Base-by-base conservation (phyloP, 2,888 invertebrate species). In the Scaptomyza flava region DNA sequence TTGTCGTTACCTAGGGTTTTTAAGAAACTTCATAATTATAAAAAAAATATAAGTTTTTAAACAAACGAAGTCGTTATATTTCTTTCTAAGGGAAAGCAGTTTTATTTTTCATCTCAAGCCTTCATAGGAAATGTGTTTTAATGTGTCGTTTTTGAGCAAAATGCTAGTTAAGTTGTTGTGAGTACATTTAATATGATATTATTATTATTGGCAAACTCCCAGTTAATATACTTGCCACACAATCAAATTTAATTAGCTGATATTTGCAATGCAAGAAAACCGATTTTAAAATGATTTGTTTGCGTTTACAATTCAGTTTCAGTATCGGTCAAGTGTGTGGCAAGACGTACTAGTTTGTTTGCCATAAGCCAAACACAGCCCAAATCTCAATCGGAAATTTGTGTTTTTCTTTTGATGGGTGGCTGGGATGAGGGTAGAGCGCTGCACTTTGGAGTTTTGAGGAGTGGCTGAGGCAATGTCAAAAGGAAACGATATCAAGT, bases 401-500 rank as follows among this genome's bases (percentile, higher is more conserved):
- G 36, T 36, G 45, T 11, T 34, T 17, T 34, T n/a, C 1, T 14
- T 33, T 14, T 51, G 4, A 9, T 17, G 7, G 20, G 2, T 27
- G 9, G 12, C 20, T 14, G 9, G 14, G 7, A 6, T 8, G 17
- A 14, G 7, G 8, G 6, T 6, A 30, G n/a, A 34, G 12, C 30
- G 38, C 7, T 17, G 48, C 42, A 27, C n/a, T 42, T 20, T 68
- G 17, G 23, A 36, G 51, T 27, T 12, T 41, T 30, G 41, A 46
- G 31, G 47, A 57, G 73, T 59, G 67, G 53, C 34, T 23, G 53
- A 46, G 23, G 54, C 23, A 52, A 38, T 60, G 62, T 63, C 53
- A 81, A 83, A 80, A 86, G 83, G 82, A 82, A 86, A 70, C 82
- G 86, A 69, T 78, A 70, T 78, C 83, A 80, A 82, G 82, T 83